Percentiles rank a stretch among this genome's conserved stretches.
phyloP scores from a whole-genome alignment of 2,888 invertebrate species.

The Amblyjoppa fuscipennis region DNA sequence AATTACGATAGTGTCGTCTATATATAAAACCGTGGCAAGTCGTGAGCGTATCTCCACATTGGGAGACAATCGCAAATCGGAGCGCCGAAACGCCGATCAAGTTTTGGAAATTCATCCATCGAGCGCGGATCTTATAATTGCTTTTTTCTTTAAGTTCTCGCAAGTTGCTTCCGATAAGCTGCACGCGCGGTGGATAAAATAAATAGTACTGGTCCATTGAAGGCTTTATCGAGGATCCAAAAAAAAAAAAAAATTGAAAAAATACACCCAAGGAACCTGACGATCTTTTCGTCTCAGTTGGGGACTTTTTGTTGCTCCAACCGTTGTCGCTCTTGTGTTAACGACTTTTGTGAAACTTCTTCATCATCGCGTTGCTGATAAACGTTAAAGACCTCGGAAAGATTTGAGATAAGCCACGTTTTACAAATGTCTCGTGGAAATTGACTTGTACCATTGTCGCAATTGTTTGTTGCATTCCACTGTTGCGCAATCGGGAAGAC shows the following conservation, averaged over 20 bases:
- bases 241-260: not conserved
- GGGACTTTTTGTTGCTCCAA: not conserved
- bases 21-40: constrained; percentile 1
- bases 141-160: not conserved
- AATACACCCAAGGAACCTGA: not conserved
- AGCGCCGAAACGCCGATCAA: not conserved
- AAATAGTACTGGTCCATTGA: not conserved
- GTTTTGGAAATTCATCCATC: not conserved
- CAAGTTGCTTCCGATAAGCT: not conserved
- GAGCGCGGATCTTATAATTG: not conserved
- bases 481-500: not conserved
- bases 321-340: not conserved
- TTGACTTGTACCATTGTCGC: constrained; percentile 7
- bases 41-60: not conserved
- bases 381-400: constrained; percentile 36
- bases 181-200: not conserved
- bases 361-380: not conserved
- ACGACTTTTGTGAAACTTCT: constrained; percentile 14
- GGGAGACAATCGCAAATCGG: not conserved
- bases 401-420: constrained; percentile 53
- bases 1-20: constrained; percentile 44
- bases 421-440: constrained; percentile 44
- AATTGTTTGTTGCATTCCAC: not conserved
- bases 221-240: not conserved
- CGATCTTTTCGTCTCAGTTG: not conserved